These are phyloP conservation scores for Pecten maximus DNA, from an alignment of 2,888 invertebrate genomes.

Conservation along the genomic window DNA sequence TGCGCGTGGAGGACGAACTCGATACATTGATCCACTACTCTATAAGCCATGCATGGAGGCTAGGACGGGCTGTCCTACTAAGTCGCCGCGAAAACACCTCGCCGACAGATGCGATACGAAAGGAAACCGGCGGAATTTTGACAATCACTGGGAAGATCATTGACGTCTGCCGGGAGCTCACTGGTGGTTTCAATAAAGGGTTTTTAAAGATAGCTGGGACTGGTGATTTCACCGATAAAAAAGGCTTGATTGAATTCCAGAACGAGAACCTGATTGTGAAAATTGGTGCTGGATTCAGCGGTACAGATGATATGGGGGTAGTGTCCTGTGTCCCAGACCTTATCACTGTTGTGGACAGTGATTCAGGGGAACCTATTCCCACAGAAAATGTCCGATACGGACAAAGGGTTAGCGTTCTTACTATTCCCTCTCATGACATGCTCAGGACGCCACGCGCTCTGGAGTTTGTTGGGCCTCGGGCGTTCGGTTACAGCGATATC, in stretches of 20 bases:
- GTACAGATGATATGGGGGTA: conserved; percentile 42
- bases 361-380: conserved; percentile 76
- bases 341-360: conserved; percentile 74
- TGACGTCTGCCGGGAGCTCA: conserved; percentile 72
- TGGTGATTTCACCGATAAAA: conserved; percentile 54
- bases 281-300: conserved; percentile 36
- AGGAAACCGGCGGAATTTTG: conserved; percentile 62
- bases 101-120: conserved; percentile 70
- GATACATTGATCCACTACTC: conserved; percentile 65
- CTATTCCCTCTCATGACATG: conserved; percentile 66
- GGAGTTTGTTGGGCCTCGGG: conserved; percentile 73
- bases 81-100: conserved; percentile 68
- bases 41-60: conserved; percentile 74
- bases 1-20: conserved; percentile 63
- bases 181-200: conserved; percentile 76
- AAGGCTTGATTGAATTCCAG: conserved; percentile 74
- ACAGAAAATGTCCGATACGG: conserved; percentile 78
- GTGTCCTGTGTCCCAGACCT: conserved; percentile 77
- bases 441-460: conserved; percentile 69
- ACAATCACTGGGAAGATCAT: conserved; percentile 74
- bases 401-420: conserved; percentile 73
- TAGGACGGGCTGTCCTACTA: conserved; percentile 73
- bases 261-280: conserved; percentile 78
- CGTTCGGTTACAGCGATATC: conserved; percentile 71
- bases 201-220: conserved; percentile 64